Evolutionary conservation across 1,140 invertebrate genomes (phyloP).

Genomic region (Luehdorfia chinensis): DNA sequence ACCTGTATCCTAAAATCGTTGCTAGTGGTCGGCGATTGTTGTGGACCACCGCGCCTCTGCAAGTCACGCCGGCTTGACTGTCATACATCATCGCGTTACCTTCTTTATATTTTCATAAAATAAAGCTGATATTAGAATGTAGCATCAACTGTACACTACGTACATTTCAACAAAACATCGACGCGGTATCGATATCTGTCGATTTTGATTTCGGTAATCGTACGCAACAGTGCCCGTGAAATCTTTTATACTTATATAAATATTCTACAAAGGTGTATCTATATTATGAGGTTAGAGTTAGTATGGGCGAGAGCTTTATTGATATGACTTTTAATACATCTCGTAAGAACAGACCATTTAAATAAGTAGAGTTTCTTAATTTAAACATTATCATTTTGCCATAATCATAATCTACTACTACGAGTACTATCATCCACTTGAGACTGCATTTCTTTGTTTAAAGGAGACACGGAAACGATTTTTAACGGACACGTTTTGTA

Average conservation of each 20-base stretch:
- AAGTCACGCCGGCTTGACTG: constrained; percentile 39
- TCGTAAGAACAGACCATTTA: too few relatives aligned
- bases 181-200: constrained; percentile 52
- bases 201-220: constrained; percentile 54
- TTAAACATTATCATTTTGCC: too few relatives aligned
- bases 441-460: too few relatives aligned
- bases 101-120: constrained; percentile 2
- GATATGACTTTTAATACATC: too few relatives aligned
- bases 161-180: constrained; percentile 42
- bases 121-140: constrained; percentile 20
- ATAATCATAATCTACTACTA: too few relatives aligned
- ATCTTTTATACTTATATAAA: constrained; percentile 20
- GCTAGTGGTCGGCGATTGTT: constrained; percentile 49
- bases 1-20: constrained; percentile 23
- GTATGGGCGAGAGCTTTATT: constrained; percentile 11
- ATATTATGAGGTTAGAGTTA: constrained; percentile 3
- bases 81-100: not conserved
- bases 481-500: too few relatives aligned
- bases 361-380: too few relatives aligned
- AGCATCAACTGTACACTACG: constrained; percentile 10
- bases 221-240: constrained; percentile 24
- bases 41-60: constrained; percentile 60
- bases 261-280: constrained; percentile 14
- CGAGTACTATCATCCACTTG: too few relatives aligned
- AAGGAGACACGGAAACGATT: too few relatives aligned